These are phyloP conservation scores for Carollia perspicillata DNA, from an alignment of 2,113 vertebrate species.

Conservation along the genomic window DNA sequence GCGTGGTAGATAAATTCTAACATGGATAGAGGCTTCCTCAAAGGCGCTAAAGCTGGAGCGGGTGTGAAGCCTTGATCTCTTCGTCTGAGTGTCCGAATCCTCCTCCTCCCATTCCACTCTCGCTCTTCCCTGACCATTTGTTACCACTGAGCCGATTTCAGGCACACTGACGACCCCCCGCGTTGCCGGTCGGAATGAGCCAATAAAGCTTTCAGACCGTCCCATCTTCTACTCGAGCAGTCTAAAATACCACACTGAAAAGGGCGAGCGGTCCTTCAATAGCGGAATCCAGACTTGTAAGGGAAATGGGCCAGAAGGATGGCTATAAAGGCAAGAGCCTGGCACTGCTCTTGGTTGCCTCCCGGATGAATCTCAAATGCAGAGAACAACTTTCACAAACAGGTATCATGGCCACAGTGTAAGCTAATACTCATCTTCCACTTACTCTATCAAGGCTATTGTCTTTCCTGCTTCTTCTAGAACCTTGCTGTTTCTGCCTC, in stretches of 20 bases:
- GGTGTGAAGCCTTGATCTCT: neutral
- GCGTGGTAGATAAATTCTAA: constrained; percentile 2
- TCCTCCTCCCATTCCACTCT: neutral
- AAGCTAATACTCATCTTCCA: neutral
- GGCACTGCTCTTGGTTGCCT: neutral
- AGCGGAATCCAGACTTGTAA: constrained; percentile 32
- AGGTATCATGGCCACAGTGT: neutral
- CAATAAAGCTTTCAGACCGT: neutral
- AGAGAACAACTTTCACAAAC: neutral
- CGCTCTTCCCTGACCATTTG: neutral
- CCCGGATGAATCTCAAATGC: neutral
- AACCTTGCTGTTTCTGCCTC: neutral
- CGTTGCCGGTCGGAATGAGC: neutral
- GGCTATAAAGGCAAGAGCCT: neutral
- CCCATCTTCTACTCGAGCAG: neutral
- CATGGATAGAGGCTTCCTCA: neutral
- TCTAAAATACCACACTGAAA: constrained; percentile 11
- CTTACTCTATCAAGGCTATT: neutral
- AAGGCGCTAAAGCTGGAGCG: neutral
- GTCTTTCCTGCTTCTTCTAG: neutral
- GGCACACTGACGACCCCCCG: neutral
- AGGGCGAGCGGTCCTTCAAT: neutral
- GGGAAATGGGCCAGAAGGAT: neutral
- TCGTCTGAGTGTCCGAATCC: neutral
- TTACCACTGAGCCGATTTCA: neutral